Base-by-base conservation (phyloP, 2,888 invertebrate genomes). In the Liopterus haemorrhoidalis region DNA sequence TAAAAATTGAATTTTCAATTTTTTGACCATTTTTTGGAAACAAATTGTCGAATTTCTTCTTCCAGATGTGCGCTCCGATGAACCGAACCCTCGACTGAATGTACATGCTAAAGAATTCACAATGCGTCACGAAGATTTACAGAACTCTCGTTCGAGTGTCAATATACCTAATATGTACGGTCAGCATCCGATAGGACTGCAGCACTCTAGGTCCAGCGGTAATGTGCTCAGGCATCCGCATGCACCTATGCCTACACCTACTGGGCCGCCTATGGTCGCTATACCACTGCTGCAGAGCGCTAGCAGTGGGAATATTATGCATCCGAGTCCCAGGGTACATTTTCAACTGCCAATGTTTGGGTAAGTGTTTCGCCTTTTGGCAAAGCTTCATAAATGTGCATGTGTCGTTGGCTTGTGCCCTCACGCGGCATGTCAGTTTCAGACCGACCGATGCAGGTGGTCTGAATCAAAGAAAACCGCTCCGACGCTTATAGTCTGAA, bases 91-190 rank as follows among this genome's bases (percentile, higher is more conserved):
- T 65, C 82, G 82, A 69, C 74, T 90, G 58, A 90, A 90, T 69
- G 88, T 87, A 54, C 85, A 89, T 71, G 90, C 90, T 49, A 88
- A 88, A 73, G 90, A 90, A 74, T 90, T 91, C 72, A 85, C 83
- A 60, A 86, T 87, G 84, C 79, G 78, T 65, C 79, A 77, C 40
- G 46, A 22, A 38, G 72, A 72, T 59, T 66, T 70, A 55, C 70
- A 72, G 55, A 58, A 63, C 47, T 63, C 67, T 45, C 67, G 67
- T 41, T 57, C 57, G 16, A 55, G 54, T 36, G 48, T 51, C 15
- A 55, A 53, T 41, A 32, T 54, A 19, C 51, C 54, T 24, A 59
- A 59, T 48, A 61, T 60, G 28, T 56, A 57, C 2, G 51, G 62
- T 35, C 59, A 66, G 32, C 60, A 61, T 36, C 59, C 64, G 20